Evolutionary conservation across 2,888 invertebrate genomes (phyloP).

Genomic region (Pseudococcus longispinus): DNA sequence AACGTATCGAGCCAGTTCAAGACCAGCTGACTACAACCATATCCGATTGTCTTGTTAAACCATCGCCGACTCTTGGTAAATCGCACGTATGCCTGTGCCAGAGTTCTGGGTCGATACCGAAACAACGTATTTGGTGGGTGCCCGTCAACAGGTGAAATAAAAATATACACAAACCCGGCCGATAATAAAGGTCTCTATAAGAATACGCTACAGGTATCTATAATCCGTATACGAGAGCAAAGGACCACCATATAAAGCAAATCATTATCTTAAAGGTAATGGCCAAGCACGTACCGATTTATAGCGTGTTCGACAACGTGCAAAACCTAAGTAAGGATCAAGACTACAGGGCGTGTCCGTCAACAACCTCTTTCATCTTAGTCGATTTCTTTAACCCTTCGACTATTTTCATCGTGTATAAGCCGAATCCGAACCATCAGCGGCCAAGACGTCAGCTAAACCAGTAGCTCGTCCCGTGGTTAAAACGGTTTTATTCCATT

Average conservation of each 20-base stretch:
- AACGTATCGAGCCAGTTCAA: background rate
- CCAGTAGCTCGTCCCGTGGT: background rate
- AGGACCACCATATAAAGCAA: conserved; percentile 14
- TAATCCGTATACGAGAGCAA: background rate
- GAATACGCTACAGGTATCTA: background rate
- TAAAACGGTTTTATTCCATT: background rate
- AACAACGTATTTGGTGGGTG: background rate
- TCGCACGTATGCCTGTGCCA: background rate
- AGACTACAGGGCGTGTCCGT: conserved; percentile 19
- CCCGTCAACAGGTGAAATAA: background rate
- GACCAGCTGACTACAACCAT: conserved; percentile 20
- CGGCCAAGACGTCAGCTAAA: background rate
- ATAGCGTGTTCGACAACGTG: background rate
- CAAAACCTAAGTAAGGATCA: background rate
- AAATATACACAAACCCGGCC: background rate
- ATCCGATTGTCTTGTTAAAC: conserved; percentile 22
- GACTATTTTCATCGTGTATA: background rate
- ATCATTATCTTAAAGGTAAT: background rate
- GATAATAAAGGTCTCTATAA: background rate
- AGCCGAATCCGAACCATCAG: background rate
- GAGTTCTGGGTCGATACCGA: background rate
- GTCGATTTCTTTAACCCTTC: background rate
- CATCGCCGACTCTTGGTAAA: conserved; percentile 12
- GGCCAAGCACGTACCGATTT: conserved; percentile 33
- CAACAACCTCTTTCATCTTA: background rate